A percentile compares a stretch with the other conserved stretches of the same genome.
These are phyloP conservation scores for Pemphigus obesinymphae DNA, from an alignment of 1,140 invertebrate genomes.

Conservation along the genomic window DNA sequence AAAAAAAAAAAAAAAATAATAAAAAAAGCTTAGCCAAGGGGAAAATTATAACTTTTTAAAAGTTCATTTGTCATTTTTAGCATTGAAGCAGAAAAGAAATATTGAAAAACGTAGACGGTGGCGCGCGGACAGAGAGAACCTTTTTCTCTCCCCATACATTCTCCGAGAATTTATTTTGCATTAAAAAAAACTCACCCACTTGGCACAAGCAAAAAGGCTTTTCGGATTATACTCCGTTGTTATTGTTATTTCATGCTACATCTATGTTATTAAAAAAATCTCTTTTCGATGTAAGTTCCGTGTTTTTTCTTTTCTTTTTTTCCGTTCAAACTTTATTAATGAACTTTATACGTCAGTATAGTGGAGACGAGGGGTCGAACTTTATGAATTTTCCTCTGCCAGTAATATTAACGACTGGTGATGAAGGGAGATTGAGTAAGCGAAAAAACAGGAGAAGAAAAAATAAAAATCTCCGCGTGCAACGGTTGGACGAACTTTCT, in stretches of 20 bases:
- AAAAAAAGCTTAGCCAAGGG: slow-evolving; percentile 9
- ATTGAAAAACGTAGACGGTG: slow-evolving; percentile 32
- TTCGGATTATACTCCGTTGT: slow-evolving; percentile 20
- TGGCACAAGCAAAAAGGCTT: slow-evolving; percentile 25
- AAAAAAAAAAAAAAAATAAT: background rate
- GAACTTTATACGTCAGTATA: slow-evolving; percentile 29
- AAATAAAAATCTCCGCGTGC: slow-evolving; percentile 2
- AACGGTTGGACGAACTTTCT: slow-evolving; percentile 36
- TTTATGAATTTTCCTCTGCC: slow-evolving; percentile 21
- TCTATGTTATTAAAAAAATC: slow-evolving; percentile 40
- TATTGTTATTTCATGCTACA: slow-evolving; percentile 22
- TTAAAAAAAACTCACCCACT: slow-evolving; percentile 30
- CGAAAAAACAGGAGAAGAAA: background rate
- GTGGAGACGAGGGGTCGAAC: background rate
- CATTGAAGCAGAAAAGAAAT: slow-evolving; percentile 35
- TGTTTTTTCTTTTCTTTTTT: slow-evolving; percentile 4
- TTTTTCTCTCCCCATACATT: background rate
- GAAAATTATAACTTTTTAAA: slow-evolving; percentile 37
- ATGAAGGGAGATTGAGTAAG: background rate
- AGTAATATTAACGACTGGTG: slow-evolving; percentile 26
- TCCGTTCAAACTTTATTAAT: slow-evolving; percentile 30
- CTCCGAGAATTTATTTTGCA: slow-evolving; percentile 30
- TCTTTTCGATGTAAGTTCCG: slow-evolving; percentile 26
- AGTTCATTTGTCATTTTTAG: slow-evolving; percentile 41
- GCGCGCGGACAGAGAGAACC: background rate